Percentiles rank a stretch among this genome's conserved stretches.
phyloP scores from a whole-genome alignment of 2,888 invertebrate genomes.

The Cryptosula pallasiana region DNA sequence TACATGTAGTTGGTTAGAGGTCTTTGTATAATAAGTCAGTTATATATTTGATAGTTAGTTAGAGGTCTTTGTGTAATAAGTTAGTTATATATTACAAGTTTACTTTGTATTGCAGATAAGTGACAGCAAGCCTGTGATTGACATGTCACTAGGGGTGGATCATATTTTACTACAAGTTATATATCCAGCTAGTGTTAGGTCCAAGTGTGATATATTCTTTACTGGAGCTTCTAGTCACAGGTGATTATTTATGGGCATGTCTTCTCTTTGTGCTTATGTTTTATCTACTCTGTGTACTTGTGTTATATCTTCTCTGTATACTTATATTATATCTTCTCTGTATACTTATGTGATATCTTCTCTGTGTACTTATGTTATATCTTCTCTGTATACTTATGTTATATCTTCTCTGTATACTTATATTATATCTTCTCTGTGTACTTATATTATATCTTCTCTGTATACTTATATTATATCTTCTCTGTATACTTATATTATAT shows the following conservation, averaged over 20 bases:
- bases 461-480: not conserved
- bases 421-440: not conserved
- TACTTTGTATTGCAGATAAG: constrained; percentile 2
- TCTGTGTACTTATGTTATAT: not conserved
- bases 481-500: too few species aligned
- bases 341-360: not conserved
- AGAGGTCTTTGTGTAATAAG: too few species aligned
- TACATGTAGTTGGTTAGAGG: too few species aligned
- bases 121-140: not conserved
- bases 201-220: not conserved
- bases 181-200: not conserved
- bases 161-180: constrained; percentile 3
- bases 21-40: too few species aligned
- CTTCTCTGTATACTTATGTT: not conserved
- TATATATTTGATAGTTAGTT: too few species aligned
- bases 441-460: not conserved
- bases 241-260: not conserved
- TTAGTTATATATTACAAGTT: too few species aligned
- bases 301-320: not conserved
- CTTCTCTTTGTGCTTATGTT: not conserved
- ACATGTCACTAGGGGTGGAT: not conserved
- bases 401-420: not conserved
- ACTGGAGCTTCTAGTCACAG: not conserved
- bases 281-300: too few species aligned
- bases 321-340: not conserved